Percentiles rank a stretch among this genome's conserved stretches.
Conservation (phyloP, 2,888 invertebrate genomes). For the Eupithecia centaureata region DNA sequence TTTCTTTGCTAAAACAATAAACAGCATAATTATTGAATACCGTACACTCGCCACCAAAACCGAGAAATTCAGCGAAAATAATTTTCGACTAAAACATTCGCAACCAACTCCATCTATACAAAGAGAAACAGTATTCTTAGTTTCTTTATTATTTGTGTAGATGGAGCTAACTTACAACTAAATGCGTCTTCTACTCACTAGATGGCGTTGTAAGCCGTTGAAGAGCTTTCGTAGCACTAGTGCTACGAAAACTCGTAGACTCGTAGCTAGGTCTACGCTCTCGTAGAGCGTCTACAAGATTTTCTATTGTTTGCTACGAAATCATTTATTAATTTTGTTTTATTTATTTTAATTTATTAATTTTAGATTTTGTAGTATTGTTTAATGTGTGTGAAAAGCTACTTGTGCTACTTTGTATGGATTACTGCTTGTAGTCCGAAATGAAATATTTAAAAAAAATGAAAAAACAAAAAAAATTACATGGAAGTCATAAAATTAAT, state of each 20-base stretch:
- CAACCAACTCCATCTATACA: neutral
- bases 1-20: too few relatives aligned
- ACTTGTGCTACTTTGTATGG: too few relatives aligned
- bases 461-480: too few relatives aligned
- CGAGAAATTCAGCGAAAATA: neutral
- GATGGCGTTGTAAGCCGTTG: conserved; percentile 12
- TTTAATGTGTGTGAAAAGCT: too few relatives aligned
- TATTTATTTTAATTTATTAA: too few relatives aligned
- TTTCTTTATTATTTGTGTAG: neutral
- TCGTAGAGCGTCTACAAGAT: neutral
- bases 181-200: conserved; percentile 11
- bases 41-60: neutral
- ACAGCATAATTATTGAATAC: too few relatives aligned
- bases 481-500: too few relatives aligned
- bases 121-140: neutral
- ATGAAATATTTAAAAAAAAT: too few relatives aligned
- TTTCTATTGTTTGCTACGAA: neutral
- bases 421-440: too few relatives aligned
- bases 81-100: neutral
- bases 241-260: neutral
- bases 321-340: too few relatives aligned
- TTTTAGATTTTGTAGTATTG: too few relatives aligned
- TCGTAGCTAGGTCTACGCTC: conserved; percentile 2
- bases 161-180: neutral
- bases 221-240: neutral